Percentiles rank a stretch among this genome's conserved stretches.
phyloP scores from a whole-genome alignment of 2,888 invertebrate genomes.

The Macaria notata region DNA sequence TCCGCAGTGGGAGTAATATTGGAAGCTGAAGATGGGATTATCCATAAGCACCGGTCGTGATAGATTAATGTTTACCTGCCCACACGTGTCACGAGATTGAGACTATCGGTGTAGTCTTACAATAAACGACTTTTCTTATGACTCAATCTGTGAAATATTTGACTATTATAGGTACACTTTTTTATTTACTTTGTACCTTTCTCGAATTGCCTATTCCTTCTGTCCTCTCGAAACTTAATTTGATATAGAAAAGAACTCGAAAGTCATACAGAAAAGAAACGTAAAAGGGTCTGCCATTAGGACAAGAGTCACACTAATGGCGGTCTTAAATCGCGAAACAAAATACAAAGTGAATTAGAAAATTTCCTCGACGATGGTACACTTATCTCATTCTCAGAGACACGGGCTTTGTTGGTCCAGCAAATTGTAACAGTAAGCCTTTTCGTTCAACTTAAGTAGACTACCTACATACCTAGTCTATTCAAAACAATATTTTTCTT shows the following conservation, averaged over 20 bases:
- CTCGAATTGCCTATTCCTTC: constrained; percentile 1
- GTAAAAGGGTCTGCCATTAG: constrained; percentile 15
- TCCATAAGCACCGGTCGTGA: constrained; percentile 8
- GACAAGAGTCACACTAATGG: constrained; percentile 19
- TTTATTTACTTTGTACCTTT: too few relatives aligned
- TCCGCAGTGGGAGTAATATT: constrained; percentile 19
- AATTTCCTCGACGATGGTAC: constrained; percentile 33
- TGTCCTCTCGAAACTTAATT: constrained; percentile 5
- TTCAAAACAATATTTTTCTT: constrained; percentile 20
- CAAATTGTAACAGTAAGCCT: constrained; percentile 37
- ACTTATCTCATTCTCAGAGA: constrained; percentile 35
- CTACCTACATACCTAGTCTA: constrained; percentile 18
- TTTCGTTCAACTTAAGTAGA: constrained; percentile 40
- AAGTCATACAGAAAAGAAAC: constrained; percentile 3
- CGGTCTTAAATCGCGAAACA: constrained; percentile 21
- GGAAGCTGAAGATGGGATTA: constrained; percentile 19
- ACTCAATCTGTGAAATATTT: constrained; percentile 1
- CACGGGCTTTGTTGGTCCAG: constrained; percentile 31
- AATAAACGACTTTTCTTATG: constrained; percentile 1
- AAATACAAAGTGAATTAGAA: constrained; percentile 32
- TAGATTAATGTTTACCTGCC: constrained; percentile 17
- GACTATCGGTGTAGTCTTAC: neutral
- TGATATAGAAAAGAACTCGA: constrained; percentile 2
- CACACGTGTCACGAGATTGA: constrained; percentile 1
- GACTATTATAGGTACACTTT: neutral